Conservation (phyloP, 2,888 invertebrate species). For the Netelia inedita region DNA sequence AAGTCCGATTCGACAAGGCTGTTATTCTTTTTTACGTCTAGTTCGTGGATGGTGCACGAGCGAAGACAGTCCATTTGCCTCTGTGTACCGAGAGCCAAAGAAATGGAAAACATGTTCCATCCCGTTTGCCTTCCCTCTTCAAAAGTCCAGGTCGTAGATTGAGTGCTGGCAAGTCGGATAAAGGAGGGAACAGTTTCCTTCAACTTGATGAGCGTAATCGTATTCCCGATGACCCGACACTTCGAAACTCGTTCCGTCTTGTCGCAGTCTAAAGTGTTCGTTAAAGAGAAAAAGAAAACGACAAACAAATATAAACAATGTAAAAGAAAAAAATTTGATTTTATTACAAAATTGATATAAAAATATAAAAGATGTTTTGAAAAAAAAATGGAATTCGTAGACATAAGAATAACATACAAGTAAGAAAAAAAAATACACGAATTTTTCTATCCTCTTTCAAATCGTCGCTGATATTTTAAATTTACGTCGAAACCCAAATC, state of each 20-base stretch:
- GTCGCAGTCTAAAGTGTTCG: conserved; percentile 75
- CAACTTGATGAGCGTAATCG: conserved; percentile 84
- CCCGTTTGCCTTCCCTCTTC: conserved; percentile 56
- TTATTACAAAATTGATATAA: no score
- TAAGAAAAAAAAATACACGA: no score
- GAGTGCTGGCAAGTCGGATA: conserved; percentile 85
- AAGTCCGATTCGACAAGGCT: not conserved
- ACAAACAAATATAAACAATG: no score
- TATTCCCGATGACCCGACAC: conserved; percentile 81
- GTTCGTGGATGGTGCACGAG: not conserved
- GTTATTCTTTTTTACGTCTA: conserved; percentile 15
- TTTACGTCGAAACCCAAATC: no score
- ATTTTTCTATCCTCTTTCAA: no score
- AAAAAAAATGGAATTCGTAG: no score
- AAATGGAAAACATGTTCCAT: conserved; percentile 41
- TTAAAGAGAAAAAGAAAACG: not conserved
- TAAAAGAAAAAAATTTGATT: no score
- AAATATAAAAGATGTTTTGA: no score
- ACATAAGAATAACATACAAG: no score
- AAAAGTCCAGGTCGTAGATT: conserved; percentile 81
- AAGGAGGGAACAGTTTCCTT: conserved; percentile 84
- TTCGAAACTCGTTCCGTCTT: conserved; percentile 80
- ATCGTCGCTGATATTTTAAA: no score
- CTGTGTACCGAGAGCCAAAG: conserved; percentile 16
- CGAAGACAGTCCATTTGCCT: conserved; percentile 28